Conservation (phyloP, 2,888 invertebrate genomes). For the Diloba caeruleocephala region DNA sequence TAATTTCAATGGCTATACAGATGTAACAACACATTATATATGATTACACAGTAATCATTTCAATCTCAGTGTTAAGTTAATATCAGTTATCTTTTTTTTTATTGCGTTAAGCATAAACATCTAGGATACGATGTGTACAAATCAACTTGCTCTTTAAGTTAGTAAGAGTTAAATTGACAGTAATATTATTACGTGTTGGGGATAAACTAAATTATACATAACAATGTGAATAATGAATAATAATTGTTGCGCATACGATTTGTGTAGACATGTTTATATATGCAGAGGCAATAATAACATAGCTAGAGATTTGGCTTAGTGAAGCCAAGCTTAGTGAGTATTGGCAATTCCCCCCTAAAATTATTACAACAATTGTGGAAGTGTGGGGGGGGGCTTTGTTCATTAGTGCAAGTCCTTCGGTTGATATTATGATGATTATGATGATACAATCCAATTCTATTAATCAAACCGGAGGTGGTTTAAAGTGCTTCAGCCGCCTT, state of each 20-base stretch:
- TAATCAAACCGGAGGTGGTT: no score
- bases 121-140: neutral
- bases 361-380: no score
- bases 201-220: slow-evolving; percentile 28
- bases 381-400: no score
- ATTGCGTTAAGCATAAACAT: neutral
- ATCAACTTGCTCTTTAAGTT: slow-evolving; percentile 8
- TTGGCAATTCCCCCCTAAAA: no score
- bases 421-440: no score
- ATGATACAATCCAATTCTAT: no score
- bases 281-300: no score
- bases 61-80: slow-evolving; percentile 29
- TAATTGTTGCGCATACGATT: slow-evolving; percentile 20
- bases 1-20: slow-evolving; percentile 37
- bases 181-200: slow-evolving; percentile 7
- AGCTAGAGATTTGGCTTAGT: no score
- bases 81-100: slow-evolving; percentile 29
- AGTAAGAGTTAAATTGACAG: slow-evolving; percentile 7
- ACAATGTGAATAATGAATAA: slow-evolving; percentile 23
- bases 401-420: no score
- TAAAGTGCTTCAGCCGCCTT: no score
- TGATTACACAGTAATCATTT: slow-evolving; percentile 42
- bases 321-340: no score
- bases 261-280: neutral
- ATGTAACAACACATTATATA: slow-evolving; percentile 40